Evolutionary conservation across 2,888 invertebrate species (phyloP).

Genomic region (Stenurella melanura): DNA sequence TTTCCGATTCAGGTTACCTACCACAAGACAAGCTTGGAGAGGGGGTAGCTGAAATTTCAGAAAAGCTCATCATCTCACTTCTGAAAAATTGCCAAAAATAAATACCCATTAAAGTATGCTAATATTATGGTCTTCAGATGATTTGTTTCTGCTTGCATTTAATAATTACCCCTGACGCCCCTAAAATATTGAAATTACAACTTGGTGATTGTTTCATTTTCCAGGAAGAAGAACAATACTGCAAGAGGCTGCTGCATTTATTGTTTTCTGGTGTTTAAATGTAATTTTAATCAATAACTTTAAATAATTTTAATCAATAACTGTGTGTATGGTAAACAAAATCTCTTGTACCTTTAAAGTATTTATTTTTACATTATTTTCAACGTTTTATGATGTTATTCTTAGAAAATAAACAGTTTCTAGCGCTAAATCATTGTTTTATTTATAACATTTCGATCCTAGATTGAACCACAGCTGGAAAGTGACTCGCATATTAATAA

Average conservation of each 20-base stretch:
- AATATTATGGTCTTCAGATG: too few species aligned
- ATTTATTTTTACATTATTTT: conserved; percentile 9
- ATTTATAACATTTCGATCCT: conserved; percentile 20
- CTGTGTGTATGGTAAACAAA: background rate
- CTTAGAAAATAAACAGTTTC: background rate
- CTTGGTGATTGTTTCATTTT: conserved; percentile 32
- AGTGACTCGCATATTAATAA: conserved; percentile 25
- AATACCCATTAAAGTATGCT: too few species aligned
- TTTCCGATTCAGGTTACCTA: too few species aligned
- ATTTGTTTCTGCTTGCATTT: too few species aligned
- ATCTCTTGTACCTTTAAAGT: background rate
- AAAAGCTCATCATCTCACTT: too few species aligned
- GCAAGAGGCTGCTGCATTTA: conserved; percentile 57
- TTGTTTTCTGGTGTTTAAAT: conserved; percentile 35
- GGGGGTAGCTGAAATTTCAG: too few species aligned
- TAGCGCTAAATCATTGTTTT: conserved; percentile 7
- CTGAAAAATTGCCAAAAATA: too few species aligned
- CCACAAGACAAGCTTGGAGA: too few species aligned
- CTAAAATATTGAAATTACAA: too few species aligned
- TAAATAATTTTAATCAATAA: background rate
- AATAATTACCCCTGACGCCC: too few species aligned
- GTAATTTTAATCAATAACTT: background rate
- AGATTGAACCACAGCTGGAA: background rate
- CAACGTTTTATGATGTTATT: background rate
- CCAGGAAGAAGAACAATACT: conserved; percentile 61